These are phyloP conservation scores for Ifrita kowaldi DNA, from an alignment of 2,113 vertebrate species.

Conservation along the genomic window DNA sequence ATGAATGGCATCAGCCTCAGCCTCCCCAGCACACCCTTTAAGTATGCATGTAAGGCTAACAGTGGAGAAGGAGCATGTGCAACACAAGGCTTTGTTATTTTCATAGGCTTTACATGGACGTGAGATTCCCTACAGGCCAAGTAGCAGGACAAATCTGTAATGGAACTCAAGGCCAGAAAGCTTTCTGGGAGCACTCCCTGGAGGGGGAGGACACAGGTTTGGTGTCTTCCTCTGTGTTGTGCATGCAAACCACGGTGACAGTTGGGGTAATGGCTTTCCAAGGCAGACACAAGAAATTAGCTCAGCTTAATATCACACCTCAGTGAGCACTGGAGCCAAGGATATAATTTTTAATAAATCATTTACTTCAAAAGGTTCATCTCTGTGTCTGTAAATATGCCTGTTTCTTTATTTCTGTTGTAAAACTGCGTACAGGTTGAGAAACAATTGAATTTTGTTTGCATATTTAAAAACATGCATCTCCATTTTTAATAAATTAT, in stretches of 20 bases:
- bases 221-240: neutral
- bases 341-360: neutral
- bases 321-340: neutral
- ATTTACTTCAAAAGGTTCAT: neutral
- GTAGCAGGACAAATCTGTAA: neutral
- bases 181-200: neutral
- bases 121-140: neutral
- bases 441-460: neutral
- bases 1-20: neutral
- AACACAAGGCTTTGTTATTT: neutral
- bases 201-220: neutral
- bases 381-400: neutral
- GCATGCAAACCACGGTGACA: rapidly evolving
- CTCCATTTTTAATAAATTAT: neutral
- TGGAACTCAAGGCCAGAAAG: neutral
- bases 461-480: neutral
- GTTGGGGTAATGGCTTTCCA: neutral
- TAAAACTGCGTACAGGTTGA: neutral
- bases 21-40: neutral
- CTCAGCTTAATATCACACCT: neutral
- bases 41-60: neutral
- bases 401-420: neutral
- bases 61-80: rapidly evolving
- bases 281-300: neutral
- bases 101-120: neutral